Evolutionary conservation across 35 echinoderm and acorn worm genomes (phyloP), one percentile per base, ranked within the genome.

Genomic region (Acanthaster planci): DNA sequence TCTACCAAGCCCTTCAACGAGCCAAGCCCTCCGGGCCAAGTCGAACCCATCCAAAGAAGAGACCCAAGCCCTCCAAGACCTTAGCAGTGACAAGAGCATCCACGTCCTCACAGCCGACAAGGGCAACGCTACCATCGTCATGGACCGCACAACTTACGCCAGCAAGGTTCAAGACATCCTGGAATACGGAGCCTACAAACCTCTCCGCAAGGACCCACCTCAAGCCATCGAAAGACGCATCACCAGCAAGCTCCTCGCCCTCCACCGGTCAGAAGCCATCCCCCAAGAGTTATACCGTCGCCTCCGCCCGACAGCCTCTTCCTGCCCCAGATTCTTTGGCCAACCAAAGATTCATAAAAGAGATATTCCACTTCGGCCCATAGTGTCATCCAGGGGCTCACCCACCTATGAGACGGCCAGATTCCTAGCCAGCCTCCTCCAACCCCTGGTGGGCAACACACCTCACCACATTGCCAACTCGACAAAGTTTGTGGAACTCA

Each of bases 291-390:
- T n/a, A n/a, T n/a, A n/a, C n/a, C n/a, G n/a, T n/a, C n/a, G n/a
- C n/a, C n/a, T n/a, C n/a, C n/a, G n/a, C 21, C n/a, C 29, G 9
- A 10, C 21, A 77, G n/a, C n/a, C n/a, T n/a, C n/a, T n/a, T n/a
- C 17, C 7, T 80, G 78, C 38, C 86, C 77, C 47, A 82, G 38
- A 59, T 77, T 88, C 7, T 82, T 82, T 51, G 77, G 86, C 8
- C 53, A 82, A 88, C 77, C 86, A 5, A 88, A 88, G 52, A 88
- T 88, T 34, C 86, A 88, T 58, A 88, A 88, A 52, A 51, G 21
- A 31, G 30, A 56, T 7, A 57, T 51, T 22, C 77, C 77, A 47
- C 53, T 88, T 23, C 38, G 78, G 40, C 78, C 86, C 35, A 88
- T 67, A 38, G 59, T 82, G 14, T 59, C 78, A 7, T 51, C 76